These are phyloP conservation scores for Labeo catla DNA, from an alignment of 2,113 vertebrate genomes.

Conservation along the genomic window DNA sequence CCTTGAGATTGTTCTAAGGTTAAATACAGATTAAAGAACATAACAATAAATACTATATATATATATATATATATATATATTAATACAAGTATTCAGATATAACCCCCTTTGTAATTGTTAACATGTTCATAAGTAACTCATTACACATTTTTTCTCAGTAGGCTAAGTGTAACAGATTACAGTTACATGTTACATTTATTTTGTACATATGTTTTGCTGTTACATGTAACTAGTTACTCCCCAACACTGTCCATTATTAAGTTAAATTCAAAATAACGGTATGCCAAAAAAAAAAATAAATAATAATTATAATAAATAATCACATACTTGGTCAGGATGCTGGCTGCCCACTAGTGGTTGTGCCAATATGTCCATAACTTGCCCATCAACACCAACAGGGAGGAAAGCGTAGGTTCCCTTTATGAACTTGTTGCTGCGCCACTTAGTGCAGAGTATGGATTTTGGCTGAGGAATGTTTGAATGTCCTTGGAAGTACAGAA, in stretches of 20 bases:
- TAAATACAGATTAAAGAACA: no score
- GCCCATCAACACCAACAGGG: slow-evolving; percentile 52
- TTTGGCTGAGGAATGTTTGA: slow-evolving; percentile 57
- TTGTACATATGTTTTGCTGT: no score
- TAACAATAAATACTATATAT: no score
- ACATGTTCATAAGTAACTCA: no score
- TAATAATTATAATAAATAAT: neutral
- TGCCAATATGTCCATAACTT: slow-evolving; percentile 57
- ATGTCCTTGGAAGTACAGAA: slow-evolving; percentile 44
- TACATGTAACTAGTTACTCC: no score
- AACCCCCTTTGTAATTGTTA: no score
- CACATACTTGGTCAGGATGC: slow-evolving; percentile 10
- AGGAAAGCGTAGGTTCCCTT: slow-evolving; percentile 53
- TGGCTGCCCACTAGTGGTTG: slow-evolving; percentile 52
- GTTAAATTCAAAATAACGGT: neutral
- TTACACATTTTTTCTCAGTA: no score
- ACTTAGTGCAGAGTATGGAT: slow-evolving; percentile 56
- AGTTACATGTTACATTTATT: no score
- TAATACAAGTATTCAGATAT: no score
- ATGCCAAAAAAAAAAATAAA: neutral
- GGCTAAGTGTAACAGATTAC: no score
- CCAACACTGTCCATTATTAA: neutral
- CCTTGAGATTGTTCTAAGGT: no score
- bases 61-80: no score
- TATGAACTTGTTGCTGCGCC: slow-evolving; percentile 54